These are phyloP conservation scores for Trachurus trachurus DNA, from an alignment of 2,797 vertebrate genomes.

Conservation along the genomic window DNA sequence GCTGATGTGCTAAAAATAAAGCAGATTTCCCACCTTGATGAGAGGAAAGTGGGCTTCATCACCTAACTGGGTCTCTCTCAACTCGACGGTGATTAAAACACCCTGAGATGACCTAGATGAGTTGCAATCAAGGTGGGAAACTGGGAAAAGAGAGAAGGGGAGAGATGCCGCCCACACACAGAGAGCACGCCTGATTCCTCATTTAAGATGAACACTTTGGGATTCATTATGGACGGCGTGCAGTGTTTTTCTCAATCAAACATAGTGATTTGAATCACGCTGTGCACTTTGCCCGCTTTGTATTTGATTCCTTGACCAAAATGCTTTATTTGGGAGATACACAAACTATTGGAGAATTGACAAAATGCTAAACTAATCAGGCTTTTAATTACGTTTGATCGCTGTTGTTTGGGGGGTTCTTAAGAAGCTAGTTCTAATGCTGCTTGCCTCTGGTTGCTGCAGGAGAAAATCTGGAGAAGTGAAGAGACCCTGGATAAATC, in stretches of 20 bases:
- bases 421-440: constrained; percentile 54
- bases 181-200: constrained; percentile 34
- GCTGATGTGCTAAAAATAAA: constrained; percentile 45
- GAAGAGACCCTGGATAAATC: constrained; percentile 42
- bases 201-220: constrained; percentile 32
- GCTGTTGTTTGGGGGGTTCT: constrained; percentile 47
- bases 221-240: constrained; percentile 43
- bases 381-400: constrained; percentile 64
- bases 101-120: constrained; percentile 65
- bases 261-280: constrained; percentile 7
- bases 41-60: constrained; percentile 61
- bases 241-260: constrained; percentile 52
- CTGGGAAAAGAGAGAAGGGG: constrained; percentile 8
- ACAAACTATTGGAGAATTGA: constrained; percentile 45
- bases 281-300: constrained; percentile 4
- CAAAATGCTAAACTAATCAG: constrained; percentile 61
- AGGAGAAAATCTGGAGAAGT: constrained; percentile 13
- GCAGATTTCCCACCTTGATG: constrained; percentile 50
- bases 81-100: constrained; percentile 68
- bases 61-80: constrained; percentile 53
- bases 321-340: constrained; percentile 10
- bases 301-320: constrained; percentile 25
- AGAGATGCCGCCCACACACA: constrained; percentile 26
- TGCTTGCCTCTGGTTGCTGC: constrained; percentile 28
- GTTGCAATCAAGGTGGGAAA: constrained; percentile 65